phyloP scores from a whole-genome alignment of 2,113 vertebrate genomes.

The Carollia perspicillata region DNA sequence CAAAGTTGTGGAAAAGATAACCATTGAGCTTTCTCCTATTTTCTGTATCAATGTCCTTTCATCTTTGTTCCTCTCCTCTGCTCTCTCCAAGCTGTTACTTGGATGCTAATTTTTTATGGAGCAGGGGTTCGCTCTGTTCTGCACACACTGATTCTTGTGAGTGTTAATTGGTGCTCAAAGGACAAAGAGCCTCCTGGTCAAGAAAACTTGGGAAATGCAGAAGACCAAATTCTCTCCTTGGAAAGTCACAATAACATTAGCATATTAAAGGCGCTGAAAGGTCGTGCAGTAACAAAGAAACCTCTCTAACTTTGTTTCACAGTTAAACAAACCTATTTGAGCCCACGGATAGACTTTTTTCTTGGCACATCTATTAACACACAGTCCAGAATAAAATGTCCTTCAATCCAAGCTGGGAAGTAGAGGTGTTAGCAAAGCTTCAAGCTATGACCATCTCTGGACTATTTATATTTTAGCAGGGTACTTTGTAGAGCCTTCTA shows the following conservation, averaged over 20 bases:
- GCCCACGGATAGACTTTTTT: background rate
- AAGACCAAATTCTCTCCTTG: slow-evolving; percentile 12
- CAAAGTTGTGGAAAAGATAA: background rate
- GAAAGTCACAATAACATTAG: slow-evolving; percentile 64
- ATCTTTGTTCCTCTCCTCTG: background rate
- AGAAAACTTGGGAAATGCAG: slow-evolving; percentile 66
- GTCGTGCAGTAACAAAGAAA: slow-evolving; percentile 53
- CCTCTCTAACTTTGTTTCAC: slow-evolving; percentile 50
- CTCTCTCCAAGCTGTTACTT: background rate
- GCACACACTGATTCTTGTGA: slow-evolving; percentile 28
- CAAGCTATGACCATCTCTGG: background rate
- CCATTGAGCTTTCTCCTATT: background rate
- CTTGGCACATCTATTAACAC: slow-evolving; percentile 38
- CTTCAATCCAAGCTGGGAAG: background rate
- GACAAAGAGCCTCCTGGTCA: slow-evolving; percentile 62
- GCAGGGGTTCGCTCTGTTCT: background rate
- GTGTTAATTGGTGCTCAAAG: slow-evolving; percentile 66
- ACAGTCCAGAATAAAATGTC: background rate
- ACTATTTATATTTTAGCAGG: background rate
- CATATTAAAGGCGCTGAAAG: slow-evolving; percentile 71
- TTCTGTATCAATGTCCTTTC: background rate
- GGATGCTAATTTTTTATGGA: slow-evolving; percentile 18
- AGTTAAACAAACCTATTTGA: slow-evolving; percentile 58
- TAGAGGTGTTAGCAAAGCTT: background rate
- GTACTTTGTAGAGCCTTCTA: slow-evolving; percentile 5